Evolutionary conservation across 2,888 invertebrate species (phyloP).

Genomic region (Xanthorhoe spadicearia): DNA sequence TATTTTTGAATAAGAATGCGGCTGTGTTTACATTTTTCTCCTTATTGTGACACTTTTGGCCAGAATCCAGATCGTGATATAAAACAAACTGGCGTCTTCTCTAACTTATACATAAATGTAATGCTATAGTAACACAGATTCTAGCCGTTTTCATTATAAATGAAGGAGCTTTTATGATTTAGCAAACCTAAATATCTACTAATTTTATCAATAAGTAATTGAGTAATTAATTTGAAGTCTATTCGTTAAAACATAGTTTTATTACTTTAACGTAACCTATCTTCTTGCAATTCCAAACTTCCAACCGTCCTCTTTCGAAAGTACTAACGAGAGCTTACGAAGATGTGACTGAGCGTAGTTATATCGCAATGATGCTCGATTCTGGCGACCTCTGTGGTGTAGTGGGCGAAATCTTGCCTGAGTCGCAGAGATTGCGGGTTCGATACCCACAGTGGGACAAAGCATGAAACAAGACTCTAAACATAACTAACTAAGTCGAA

Average conservation of each 20-base stretch:
- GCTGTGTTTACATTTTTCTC: conserved; percentile 80
- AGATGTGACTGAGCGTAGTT: conserved; percentile 67
- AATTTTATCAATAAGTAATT: not conserved
- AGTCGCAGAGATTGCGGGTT: no score
- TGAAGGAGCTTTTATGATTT: not conserved
- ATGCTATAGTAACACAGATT: conserved; percentile 14
- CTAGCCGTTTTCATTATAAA: not conserved
- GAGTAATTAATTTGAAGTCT: no score
- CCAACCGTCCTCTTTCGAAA: conserved; percentile 44
- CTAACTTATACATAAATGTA: conserved; percentile 46
- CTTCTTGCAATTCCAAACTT: conserved; percentile 1
- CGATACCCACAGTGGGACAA: no score
- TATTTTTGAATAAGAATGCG: conserved; percentile 80
- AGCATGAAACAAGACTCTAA: no score
- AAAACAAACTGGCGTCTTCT: conserved; percentile 62
- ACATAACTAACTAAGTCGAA: no score
- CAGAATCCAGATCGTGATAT: conserved; percentile 70
- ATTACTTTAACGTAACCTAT: no score
- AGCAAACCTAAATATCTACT: no score
- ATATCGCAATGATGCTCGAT: conserved; percentile 62
- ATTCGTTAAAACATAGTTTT: no score
- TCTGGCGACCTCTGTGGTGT: no score
- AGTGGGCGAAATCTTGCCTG: no score
- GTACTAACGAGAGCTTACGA: conserved; percentile 50
- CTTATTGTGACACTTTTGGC: conserved; percentile 80